These are phyloP conservation scores for Melanaphis sacchari DNA, from an alignment of 1,140 invertebrate species.

Conservation along the genomic window DNA sequence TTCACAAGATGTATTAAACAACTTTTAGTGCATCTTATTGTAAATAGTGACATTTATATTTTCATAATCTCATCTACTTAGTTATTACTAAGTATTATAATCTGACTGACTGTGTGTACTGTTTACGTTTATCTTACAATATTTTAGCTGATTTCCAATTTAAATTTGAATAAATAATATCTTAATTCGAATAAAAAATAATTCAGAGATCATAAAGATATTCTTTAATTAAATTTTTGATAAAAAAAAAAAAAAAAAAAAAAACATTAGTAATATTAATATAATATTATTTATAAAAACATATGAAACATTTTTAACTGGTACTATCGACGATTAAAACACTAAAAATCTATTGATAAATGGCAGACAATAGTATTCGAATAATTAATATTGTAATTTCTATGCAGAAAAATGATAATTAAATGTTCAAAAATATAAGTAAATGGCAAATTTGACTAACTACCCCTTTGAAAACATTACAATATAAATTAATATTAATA, in stretches of 20 bases:
- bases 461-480: background rate
- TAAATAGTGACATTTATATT: background rate
- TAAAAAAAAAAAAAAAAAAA: no score
- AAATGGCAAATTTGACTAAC: constrained; percentile 4
- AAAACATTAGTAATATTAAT: no score
- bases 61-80: background rate
- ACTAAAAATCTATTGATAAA: no score
- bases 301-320: background rate
- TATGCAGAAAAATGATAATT: background rate
- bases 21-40: background rate
- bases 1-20: background rate
- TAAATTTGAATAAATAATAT: background rate
- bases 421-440: background rate
- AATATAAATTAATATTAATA: background rate
- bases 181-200: background rate
- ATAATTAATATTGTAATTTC: background rate
- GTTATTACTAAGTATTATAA: background rate
- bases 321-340: background rate
- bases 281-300: no score
- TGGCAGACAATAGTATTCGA: background rate
- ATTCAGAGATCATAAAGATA: background rate
- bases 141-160: background rate
- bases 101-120: background rate
- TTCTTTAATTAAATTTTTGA: background rate
- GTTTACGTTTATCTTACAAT: background rate